Conservation (phyloP, 2,888 invertebrate species). For the Fragum sueziense region DNA sequence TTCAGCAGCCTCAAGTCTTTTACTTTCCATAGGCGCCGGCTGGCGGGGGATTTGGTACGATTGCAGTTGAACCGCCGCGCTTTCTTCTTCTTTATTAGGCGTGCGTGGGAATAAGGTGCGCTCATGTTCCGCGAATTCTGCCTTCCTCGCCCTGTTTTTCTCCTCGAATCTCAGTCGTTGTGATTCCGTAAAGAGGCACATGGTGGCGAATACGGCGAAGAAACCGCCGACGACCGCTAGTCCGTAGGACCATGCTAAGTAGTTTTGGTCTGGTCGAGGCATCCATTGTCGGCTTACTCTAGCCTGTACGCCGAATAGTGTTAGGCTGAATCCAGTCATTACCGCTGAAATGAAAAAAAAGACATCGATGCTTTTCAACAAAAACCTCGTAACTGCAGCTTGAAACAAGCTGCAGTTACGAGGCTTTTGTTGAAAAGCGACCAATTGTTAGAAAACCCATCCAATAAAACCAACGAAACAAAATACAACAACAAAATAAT, state of each 20-base stretch:
- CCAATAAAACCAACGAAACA: no score
- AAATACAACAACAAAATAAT: no score
- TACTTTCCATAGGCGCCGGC: background rate
- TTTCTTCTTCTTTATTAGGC: no score
- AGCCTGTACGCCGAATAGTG: conserved; percentile 92
- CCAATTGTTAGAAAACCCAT: no score
- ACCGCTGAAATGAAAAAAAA: conserved; percentile 86
- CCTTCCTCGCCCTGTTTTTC: background rate
- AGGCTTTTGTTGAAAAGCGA: no score
- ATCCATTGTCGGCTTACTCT: conserved; percentile 88
- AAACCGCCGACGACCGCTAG: conserved; percentile 89
- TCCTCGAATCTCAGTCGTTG: conserved; percentile 42
- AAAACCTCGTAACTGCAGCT: no score
- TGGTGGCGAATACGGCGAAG: conserved; percentile 70
- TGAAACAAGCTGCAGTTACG: no score
- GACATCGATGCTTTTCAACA: no score
- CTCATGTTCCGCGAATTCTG: background rate
- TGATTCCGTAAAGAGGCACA: conserved; percentile 71
- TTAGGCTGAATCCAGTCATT: conserved; percentile 87
- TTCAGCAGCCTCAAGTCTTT: background rate
- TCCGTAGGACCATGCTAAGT: conserved; percentile 96
- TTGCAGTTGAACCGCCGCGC: background rate
- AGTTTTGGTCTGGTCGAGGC: conserved; percentile 97
- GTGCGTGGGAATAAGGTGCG: background rate
- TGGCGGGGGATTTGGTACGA: background rate